Evolutionary conservation across 1,140 invertebrate species (phyloP).

Genomic region (honey bee (Apis mellifera)): DNA sequence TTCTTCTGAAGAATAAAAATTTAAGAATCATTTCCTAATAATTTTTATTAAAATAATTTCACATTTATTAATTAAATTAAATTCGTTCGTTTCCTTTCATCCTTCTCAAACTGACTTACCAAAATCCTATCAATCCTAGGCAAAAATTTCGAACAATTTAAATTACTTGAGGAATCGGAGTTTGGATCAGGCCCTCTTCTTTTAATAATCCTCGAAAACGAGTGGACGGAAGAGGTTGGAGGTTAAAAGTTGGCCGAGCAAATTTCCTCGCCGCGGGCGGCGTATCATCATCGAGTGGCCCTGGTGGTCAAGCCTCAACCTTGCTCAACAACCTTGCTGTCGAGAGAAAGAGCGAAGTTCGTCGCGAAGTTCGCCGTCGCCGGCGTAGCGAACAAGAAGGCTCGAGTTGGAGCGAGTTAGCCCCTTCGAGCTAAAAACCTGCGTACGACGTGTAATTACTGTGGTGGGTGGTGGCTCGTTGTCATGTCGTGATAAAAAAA

Average conservation of each 20-base stretch:
- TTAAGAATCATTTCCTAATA: too few species aligned
- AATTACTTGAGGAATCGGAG: too few species aligned
- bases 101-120: too few species aligned
- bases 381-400: slow-evolving; percentile 21
- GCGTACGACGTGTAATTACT: slow-evolving; percentile 47
- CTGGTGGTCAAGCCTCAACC: slow-evolving; percentile 24
- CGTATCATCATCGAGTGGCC: slow-evolving; percentile 29
- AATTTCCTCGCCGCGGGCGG: slow-evolving; percentile 21
- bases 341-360: slow-evolving; percentile 40
- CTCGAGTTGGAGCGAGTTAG: background rate
- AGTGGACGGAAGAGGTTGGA: background rate
- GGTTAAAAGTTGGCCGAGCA: slow-evolving; percentile 28
- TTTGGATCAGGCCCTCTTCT: too few species aligned
- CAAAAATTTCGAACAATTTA: too few species aligned
- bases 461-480: slow-evolving; percentile 24
- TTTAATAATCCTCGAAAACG: background rate
- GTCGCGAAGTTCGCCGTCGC: slow-evolving; percentile 35
- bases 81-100: too few species aligned
- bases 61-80: too few species aligned
- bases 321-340: background rate
- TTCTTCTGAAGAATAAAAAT: too few species aligned
- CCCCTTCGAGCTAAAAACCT: slow-evolving; percentile 32
- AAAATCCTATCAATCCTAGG: too few species aligned
- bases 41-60: too few species aligned
- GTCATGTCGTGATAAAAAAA: slow-evolving; percentile 46